These are phyloP conservation scores for Macropodus opercularis DNA, from an alignment of 2,797 vertebrate genomes.

Conservation along the genomic window DNA sequence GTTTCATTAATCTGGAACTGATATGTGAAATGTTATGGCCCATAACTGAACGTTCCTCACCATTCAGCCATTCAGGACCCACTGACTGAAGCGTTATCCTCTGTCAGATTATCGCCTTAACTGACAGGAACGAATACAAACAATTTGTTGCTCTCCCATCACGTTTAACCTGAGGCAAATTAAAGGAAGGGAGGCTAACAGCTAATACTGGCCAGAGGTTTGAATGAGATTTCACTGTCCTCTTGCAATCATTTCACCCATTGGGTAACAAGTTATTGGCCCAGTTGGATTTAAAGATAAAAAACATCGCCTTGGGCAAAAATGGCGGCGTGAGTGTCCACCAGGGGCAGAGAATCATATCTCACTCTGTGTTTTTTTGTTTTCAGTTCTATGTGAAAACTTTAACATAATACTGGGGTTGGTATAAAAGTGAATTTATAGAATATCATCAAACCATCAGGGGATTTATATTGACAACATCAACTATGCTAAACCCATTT, in stretches of 20 bases:
- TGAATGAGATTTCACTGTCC: constrained; percentile 14
- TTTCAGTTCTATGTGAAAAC: background rate
- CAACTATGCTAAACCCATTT: no score
- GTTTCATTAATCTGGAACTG: constrained; percentile 42
- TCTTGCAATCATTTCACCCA: constrained; percentile 39
- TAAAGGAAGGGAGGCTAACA: background rate
- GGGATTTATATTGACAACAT: background rate
- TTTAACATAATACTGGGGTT: background rate
- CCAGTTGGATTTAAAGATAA: constrained; percentile 55
- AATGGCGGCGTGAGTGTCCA: constrained; percentile 37
- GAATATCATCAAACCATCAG: background rate
- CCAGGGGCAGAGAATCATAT: constrained; percentile 49
- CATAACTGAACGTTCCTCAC: constrained; percentile 24
- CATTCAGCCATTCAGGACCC: constrained; percentile 20
- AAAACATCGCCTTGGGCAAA: constrained; percentile 51
- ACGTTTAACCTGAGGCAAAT: background rate
- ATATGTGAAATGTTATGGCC: constrained; percentile 18
- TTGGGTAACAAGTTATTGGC: constrained; percentile 54
- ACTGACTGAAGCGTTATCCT: background rate
- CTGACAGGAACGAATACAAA: constrained; percentile 17
- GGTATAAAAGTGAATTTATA: background rate
- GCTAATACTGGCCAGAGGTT: constrained; percentile 5
- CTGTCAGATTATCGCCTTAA: no score
- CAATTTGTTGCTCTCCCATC: constrained; percentile 1
- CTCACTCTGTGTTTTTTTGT: constrained; percentile 46